A percentile compares a stretch with the other conserved stretches of the same genome.
These are phyloP conservation scores for Drosophila murphyi DNA, from an alignment of 1,140 invertebrate genomes.

Conservation along the genomic window DNA sequence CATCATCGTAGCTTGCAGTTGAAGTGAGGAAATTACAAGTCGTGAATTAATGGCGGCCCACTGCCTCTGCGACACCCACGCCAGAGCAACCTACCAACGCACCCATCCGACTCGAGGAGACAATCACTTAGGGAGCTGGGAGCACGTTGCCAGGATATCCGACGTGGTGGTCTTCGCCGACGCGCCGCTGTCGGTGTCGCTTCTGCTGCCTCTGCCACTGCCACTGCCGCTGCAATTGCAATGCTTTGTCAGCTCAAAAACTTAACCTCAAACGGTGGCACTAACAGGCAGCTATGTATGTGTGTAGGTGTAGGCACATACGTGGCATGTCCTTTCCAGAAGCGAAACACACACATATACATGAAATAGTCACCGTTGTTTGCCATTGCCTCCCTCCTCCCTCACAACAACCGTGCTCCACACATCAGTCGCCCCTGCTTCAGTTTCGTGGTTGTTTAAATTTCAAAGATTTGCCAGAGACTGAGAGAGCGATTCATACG, in stretches of 20 bases:
- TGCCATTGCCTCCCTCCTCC: constrained; percentile 20
- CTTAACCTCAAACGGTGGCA: constrained; percentile 71
- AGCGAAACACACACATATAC: constrained; percentile 9
- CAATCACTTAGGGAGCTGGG: constrained; percentile 52
- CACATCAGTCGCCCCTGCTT: not conserved
- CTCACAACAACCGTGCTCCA: not conserved
- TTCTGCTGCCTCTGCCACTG: constrained; percentile 9
- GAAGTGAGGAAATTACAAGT: constrained; percentile 84
- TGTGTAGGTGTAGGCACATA: constrained; percentile 30
- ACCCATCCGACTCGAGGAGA: constrained; percentile 27
- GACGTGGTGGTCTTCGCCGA: constrained; percentile 58
- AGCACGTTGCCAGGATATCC: constrained; percentile 79
- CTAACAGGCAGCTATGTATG: constrained; percentile 31
- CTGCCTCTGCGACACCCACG: not conserved
- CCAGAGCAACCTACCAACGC: not conserved
- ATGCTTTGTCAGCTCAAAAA: constrained; percentile 82
- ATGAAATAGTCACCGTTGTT: constrained; percentile 52
- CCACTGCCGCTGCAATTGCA: constrained; percentile 65
- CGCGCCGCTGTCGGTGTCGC: constrained; percentile 26
- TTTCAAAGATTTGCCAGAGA: constrained; percentile 66
- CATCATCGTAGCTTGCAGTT: constrained; percentile 50
- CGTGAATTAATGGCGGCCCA: constrained; percentile 76
- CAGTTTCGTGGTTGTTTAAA: constrained; percentile 65
- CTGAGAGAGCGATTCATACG: constrained; percentile 40
- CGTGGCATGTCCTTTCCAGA: constrained; percentile 48